phyloP scores from a whole-genome alignment of 2,113 vertebrate species.

The Zosterops lateralis region DNA sequence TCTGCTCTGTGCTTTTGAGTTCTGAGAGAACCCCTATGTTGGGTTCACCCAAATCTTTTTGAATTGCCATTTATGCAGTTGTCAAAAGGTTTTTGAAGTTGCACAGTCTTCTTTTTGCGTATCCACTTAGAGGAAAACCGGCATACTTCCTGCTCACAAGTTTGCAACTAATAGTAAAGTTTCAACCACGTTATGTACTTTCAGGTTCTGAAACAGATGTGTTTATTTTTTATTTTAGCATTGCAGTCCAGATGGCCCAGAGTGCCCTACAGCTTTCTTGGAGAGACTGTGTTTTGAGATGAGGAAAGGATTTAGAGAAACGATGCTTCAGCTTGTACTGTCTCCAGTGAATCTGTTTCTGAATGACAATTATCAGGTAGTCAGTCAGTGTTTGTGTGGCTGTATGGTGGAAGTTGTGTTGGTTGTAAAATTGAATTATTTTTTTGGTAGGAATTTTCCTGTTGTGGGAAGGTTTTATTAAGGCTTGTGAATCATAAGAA shows the following conservation, averaged over 20 bases:
- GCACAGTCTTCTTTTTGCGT: background rate
- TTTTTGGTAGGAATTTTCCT: background rate
- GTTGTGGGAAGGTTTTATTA: background rate
- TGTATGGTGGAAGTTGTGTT: background rate
- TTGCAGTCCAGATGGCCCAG: constrained; percentile 88
- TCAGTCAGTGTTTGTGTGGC: background rate
- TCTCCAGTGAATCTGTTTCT: constrained; percentile 92
- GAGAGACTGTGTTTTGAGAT: constrained; percentile 97
- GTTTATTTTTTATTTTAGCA: constrained; percentile 76
- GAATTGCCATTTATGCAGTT: background rate
- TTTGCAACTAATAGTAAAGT: background rate
- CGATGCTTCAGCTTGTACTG: constrained; percentile 91
- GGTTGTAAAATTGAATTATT: background rate
- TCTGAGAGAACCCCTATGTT: background rate
- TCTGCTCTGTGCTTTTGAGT: background rate
- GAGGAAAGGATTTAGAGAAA: constrained; percentile 97
- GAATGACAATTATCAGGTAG: constrained; percentile 95
- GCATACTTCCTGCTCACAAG: background rate
- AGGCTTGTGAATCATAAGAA: background rate
- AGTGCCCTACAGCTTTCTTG: constrained; percentile 90
- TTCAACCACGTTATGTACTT: background rate
- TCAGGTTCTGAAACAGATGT: background rate
- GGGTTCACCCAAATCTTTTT: background rate
- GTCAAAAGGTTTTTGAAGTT: background rate
- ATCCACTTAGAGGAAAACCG: background rate